phyloP scores from a whole-genome alignment of 2,113 vertebrate species.

The Sylvicapra grimmia region DNA sequence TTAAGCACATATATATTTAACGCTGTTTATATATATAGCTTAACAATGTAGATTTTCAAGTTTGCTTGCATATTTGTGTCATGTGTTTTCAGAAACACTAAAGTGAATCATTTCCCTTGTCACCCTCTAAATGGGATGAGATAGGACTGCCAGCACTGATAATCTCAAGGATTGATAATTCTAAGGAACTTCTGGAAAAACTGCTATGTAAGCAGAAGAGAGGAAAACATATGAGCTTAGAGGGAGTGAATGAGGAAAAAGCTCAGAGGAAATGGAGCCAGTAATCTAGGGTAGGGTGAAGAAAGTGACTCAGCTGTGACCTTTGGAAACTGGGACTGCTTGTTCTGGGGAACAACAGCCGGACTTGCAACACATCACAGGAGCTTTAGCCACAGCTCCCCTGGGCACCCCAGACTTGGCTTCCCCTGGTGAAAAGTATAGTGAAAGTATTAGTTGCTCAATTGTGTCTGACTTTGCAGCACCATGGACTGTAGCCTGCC shows the following conservation, averaged over 20 bases:
- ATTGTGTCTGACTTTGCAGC: neutral
- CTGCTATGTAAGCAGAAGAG: neutral
- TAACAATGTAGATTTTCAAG: neutral
- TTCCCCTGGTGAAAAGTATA: neutral
- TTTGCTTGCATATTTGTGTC: neutral
- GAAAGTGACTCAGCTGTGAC: constrained; percentile 19
- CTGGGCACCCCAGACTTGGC: neutral
- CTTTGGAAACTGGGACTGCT: neutral
- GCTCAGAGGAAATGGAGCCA: neutral
- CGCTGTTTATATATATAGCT: neutral
- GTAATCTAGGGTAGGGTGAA: neutral
- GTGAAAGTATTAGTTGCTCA: neutral
- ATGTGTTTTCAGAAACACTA: neutral
- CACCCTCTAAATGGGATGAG: neutral
- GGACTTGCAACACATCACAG: neutral
- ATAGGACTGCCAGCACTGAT: neutral
- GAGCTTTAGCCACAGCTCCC: neutral
- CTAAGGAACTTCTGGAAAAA: neutral
- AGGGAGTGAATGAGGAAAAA: neutral
- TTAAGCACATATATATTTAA: neutral
- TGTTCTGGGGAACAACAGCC: neutral
- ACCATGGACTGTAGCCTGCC: neutral
- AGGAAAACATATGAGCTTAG: neutral
- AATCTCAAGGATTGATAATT: neutral
- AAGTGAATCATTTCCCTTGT: neutral